phyloP scores from a whole-genome alignment of 2,888 invertebrate species.

The Cataglyphis rosenhaueri region DNA sequence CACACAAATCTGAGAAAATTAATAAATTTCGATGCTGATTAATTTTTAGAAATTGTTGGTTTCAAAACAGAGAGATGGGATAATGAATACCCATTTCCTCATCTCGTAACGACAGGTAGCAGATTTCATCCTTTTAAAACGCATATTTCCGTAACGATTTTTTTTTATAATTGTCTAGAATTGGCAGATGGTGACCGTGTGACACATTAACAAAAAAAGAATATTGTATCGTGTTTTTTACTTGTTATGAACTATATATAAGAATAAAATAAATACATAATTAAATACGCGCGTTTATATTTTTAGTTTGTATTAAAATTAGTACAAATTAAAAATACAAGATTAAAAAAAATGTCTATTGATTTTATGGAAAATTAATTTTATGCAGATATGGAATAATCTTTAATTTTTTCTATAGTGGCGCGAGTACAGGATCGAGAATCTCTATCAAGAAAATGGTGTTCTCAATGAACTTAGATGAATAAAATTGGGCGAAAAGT shows the following conservation, averaged over 20 bases:
- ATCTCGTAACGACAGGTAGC: conserved; percentile 65
- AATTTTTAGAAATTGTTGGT: conserved; percentile 75
- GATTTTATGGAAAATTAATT: background rate
- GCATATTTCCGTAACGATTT: conserved; percentile 61
- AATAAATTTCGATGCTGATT: conserved; percentile 80
- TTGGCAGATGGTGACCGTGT: conserved; percentile 68
- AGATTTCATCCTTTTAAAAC: conserved; percentile 61
- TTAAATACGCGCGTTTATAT: background rate
- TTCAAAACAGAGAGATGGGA: conserved; percentile 50
- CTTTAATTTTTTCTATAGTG: background rate
- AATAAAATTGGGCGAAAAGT: conserved; percentile 42
- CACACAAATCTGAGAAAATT: conserved; percentile 62
- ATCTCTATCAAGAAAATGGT: conserved; percentile 42
- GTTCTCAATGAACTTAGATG: conserved; percentile 47
- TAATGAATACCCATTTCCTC: conserved; percentile 46
- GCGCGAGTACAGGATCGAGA: background rate
- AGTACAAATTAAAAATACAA: background rate
- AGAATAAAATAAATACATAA: background rate
- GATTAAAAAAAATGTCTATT: background rate
- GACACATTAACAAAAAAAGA: conserved; percentile 42
- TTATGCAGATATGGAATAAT: background rate
- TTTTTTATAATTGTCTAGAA: conserved; percentile 46
- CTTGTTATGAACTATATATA: background rate
- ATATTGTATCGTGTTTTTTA: background rate
- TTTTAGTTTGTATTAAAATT: background rate